phyloP scores from a whole-genome alignment of 2,113 vertebrate genomes.

The Amphiprion ocellaris region DNA sequence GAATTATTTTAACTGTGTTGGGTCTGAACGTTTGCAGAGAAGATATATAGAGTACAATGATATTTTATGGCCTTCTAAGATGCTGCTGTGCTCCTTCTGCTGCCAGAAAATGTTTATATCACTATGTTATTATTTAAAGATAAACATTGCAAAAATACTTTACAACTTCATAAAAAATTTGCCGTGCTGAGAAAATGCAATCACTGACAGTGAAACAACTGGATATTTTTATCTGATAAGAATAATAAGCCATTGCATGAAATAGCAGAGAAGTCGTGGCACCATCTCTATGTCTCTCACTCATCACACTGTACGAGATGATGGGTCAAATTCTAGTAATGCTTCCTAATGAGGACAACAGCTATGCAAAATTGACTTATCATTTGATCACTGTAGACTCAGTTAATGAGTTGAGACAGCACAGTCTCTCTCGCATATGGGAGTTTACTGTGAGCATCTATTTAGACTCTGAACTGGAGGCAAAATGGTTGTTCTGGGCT shows the following conservation, averaged over 20 bases:
- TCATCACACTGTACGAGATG: slow-evolving; percentile 32
- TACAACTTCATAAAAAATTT: slow-evolving; percentile 33
- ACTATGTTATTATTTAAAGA: slow-evolving; percentile 35
- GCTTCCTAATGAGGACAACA: slow-evolving; percentile 62
- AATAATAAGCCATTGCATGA: slow-evolving; percentile 44
- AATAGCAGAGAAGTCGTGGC: slow-evolving; percentile 6
- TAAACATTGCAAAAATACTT: slow-evolving; percentile 22
- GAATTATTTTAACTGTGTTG: not conserved
- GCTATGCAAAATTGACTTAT: slow-evolving; percentile 45
- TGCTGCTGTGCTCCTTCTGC: not conserved
- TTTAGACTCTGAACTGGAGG: slow-evolving; percentile 62
- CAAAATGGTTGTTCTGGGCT: slow-evolving; percentile 57
- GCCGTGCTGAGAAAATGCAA: slow-evolving; percentile 39
- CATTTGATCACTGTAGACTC: slow-evolving; percentile 48
- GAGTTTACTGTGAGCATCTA: slow-evolving; percentile 54
- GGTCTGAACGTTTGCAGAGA: not conserved
- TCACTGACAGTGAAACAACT: slow-evolving; percentile 45
- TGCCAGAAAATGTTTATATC: slow-evolving; percentile 10
- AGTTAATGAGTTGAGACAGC: slow-evolving; percentile 54
- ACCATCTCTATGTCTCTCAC: slow-evolving; percentile 21
- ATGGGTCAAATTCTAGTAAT: slow-evolving; percentile 49
- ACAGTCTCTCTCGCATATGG: slow-evolving; percentile 44
- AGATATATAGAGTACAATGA: too few relatives aligned
- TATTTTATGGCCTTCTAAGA: not conserved
- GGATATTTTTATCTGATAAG: slow-evolving; percentile 40